Base-by-base conservation (phyloP, 2,113 vertebrate genomes). In the Tachycineta bicolor region DNA sequence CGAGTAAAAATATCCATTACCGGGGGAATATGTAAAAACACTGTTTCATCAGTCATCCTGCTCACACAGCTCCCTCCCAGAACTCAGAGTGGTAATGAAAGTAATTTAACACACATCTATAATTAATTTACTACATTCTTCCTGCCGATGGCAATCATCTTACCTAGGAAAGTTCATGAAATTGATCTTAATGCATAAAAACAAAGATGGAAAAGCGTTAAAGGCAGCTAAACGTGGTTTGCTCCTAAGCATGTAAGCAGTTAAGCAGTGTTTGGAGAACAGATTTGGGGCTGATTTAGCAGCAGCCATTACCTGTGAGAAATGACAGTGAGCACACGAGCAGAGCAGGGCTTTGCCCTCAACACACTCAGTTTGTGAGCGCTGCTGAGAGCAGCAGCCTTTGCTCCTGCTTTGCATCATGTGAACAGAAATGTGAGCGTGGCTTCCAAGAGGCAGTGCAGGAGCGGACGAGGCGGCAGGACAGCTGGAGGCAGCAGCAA, bases 91-190 rank as follows among this genome's bases (percentile, higher is more conserved):
- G 97, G 98, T 99, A 99, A 99, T 98, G 98, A 98, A 99, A 99
- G 98, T 98, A 98, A 99, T 99, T 99, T 99, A 99, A 99, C 98
- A 98, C 98, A 98, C 98, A 99, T 99, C 98, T 98, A 99, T 99
- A 99, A 99, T 99, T 99, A 99, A 99, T 99, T 98, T 98, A 98
- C 97, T 97, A 98, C 97, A 98, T 98, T 98, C 56, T 98, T 96
- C 96, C 92, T 73, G 94, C 97, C 97, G 71, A 90, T 96, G 97
- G 98, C 89, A 96, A 97, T 97, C 92, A 93, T 92, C 96, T 83
- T 90, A 96, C 96, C 97, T 97, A 97, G 96, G 93, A 94, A 97
- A 97, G 96, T 95, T 96, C 95, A 95, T 94, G 86, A 88, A 97
- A 97, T 97, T 98, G 98, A 99, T 99, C 93, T 96, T 94, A 89